phyloP scores from a whole-genome alignment of 2,797 vertebrate genomes.

The Cyclura pinguis region DNA sequence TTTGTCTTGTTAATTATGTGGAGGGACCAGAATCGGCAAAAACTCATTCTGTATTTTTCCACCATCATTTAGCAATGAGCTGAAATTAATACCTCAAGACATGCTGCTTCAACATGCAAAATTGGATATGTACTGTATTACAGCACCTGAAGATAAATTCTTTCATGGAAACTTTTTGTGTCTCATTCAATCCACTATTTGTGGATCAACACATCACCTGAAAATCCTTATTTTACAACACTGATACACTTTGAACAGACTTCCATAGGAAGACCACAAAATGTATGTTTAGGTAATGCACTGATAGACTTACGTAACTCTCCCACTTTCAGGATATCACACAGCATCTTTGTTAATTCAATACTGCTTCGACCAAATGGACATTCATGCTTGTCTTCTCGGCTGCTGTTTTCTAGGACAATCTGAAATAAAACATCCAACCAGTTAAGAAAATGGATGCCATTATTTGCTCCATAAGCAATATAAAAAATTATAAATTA shows the following conservation, averaged over 20 bases:
- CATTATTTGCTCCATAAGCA: neutral
- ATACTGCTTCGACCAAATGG: slow-evolving; percentile 98
- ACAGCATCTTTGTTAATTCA: slow-evolving; percentile 98
- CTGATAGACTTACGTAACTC: slow-evolving; percentile 92
- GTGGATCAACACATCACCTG: neutral
- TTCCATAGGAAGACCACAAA: neutral
- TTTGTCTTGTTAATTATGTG: slow-evolving; percentile 6
- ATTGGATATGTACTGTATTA: neutral
- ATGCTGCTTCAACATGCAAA: rapidly evolving
- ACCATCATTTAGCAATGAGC: neutral
- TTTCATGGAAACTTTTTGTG: neutral
- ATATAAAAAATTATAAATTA: neutral
- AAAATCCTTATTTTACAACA: neutral
- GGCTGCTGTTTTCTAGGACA: slow-evolving; percentile 98
- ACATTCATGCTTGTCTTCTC: slow-evolving; percentile 98
- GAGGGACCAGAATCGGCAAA: neutral
- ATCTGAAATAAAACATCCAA: slow-evolving; percentile 82
- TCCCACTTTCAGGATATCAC: slow-evolving; percentile 97
- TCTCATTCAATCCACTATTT: neutral
- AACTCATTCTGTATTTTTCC: neutral
- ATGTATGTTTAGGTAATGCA: slow-evolving; percentile 25
- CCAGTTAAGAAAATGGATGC: neutral
- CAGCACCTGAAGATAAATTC: rapidly evolving
- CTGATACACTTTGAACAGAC: neutral
- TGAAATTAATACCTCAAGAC: neutral